phyloP scores from a whole-genome alignment of 2,797 vertebrate genomes.

The Pseudochaenichthys georgianus region DNA sequence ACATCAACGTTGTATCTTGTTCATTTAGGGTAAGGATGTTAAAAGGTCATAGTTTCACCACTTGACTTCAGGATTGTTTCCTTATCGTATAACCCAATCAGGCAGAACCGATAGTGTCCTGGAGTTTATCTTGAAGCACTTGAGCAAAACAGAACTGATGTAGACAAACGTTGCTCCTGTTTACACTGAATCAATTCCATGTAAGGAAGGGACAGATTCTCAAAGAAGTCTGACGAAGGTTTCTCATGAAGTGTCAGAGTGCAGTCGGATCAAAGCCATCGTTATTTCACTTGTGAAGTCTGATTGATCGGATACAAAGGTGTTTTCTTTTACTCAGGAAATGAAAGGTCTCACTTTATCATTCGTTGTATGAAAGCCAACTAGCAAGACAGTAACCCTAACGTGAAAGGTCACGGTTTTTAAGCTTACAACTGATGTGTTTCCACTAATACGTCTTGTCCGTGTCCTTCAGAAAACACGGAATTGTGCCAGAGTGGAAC shows the following conservation, averaged over 20 bases:
- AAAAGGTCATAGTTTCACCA: neutral
- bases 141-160: slow-evolving; percentile 24
- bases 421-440: neutral
- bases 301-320: neutral
- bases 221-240: slow-evolving; percentile 23
- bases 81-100: slow-evolving; percentile 22
- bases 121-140: slow-evolving; percentile 20
- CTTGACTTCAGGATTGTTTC: slow-evolving; percentile 14
- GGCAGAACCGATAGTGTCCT: slow-evolving; percentile 32
- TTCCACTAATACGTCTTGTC: neutral
- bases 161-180: slow-evolving; percentile 20
- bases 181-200: neutral
- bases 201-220: neutral
- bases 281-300: slow-evolving; percentile 1
- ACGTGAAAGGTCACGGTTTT: neutral
- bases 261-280: slow-evolving; percentile 25
- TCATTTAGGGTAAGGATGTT: neutral
- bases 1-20: neutral
- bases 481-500: too few relatives aligned
- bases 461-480: too few relatives aligned
- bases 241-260: slow-evolving; percentile 21
- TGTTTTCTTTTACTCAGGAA: slow-evolving; percentile 7
- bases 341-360: slow-evolving; percentile 17
- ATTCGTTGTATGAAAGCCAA: neutral
- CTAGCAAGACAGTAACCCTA: neutral